Evolutionary conservation across 2,888 invertebrate species (phyloP), one percentile per base, ranked within the genome.

Genomic region (Smittia aterrima): DNA sequence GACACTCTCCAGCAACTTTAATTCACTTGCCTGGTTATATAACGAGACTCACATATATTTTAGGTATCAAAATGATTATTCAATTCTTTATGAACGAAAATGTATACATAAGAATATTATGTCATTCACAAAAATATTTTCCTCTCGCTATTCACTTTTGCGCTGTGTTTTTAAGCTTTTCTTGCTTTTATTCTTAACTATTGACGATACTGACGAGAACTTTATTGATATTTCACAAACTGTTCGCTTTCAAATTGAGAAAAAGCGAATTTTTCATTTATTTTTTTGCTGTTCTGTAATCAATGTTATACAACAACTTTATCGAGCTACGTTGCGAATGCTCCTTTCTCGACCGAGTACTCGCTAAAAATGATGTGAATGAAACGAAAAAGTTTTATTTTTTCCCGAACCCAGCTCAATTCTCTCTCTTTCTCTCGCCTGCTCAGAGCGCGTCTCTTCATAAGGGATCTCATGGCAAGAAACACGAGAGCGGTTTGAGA

Each of bases 61-160:
- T 72, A 38, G 58, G 72, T 72, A 72, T 72, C 72, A 72, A 72
- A 74, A 74, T 74, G 66, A 74, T 74, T 74, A 74, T 74, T 74
- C 74, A 74, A 74, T 74, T 74, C 74, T 74, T 74, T 74, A 74
- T 74, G 64, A 74, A 66, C 74, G 74, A 74, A 62, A 62, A 74
- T 62, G 66, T 27, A 74, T 74, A 74, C 74, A 74, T 74, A 74
- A 74, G 74, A 74, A 74, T 74, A 74, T 74, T 74, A 74, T 74
- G 74, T 74, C 74, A 74, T 66, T 74, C 66, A 64, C 73, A 71
- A 71, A 68, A 71, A 32, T 32, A 68, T 27, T 62, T 72, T 72
- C 40, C 58, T 72, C 54, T 62, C 72, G 20, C 72, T 72, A 54
- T 70, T 58, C 62, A 38, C 32, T 32, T 72, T 72, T 62, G 72